Conservation (phyloP, 2,888 invertebrate species). For the Pharmacophagus antenor region DNA sequence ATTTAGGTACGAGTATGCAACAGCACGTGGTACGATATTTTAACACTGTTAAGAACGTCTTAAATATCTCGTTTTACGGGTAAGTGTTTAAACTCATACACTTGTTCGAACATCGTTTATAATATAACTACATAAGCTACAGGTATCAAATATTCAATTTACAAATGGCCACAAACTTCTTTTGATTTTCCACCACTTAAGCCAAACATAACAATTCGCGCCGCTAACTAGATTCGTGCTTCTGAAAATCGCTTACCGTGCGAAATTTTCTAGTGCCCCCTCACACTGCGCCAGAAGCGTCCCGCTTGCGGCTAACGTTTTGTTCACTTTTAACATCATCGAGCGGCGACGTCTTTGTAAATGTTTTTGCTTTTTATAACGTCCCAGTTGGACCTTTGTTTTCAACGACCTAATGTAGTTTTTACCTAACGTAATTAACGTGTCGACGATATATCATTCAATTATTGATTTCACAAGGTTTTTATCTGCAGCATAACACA, state of each 20-base stretch:
- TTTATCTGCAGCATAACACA: too few species aligned
- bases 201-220: slow-evolving; percentile 14
- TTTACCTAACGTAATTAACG: too few species aligned
- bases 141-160: too few species aligned
- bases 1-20: too few species aligned
- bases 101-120: too few species aligned
- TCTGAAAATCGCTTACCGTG: slow-evolving; percentile 23
- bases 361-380: slow-evolving; percentile 9
- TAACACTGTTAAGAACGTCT: too few species aligned
- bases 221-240: slow-evolving; percentile 25
- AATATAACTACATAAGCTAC: too few species aligned
- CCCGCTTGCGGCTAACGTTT: slow-evolving; percentile 13
- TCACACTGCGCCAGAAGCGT: slow-evolving; percentile 25
- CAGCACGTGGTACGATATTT: too few species aligned
- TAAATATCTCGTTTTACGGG: too few species aligned
- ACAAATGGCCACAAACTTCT: background rate
- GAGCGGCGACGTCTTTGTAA: slow-evolving; percentile 3
- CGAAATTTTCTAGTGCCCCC: slow-evolving; percentile 27
- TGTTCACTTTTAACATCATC: slow-evolving; percentile 21
- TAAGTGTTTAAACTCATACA: too few species aligned
- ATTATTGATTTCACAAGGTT: too few species aligned
- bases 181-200: slow-evolving; percentile 1
- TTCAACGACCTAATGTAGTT: background rate
- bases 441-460: too few species aligned
- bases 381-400: background rate